These are phyloP conservation scores for Netelia melanura DNA, from an alignment of 2,888 invertebrate species.

Conservation along the genomic window DNA sequence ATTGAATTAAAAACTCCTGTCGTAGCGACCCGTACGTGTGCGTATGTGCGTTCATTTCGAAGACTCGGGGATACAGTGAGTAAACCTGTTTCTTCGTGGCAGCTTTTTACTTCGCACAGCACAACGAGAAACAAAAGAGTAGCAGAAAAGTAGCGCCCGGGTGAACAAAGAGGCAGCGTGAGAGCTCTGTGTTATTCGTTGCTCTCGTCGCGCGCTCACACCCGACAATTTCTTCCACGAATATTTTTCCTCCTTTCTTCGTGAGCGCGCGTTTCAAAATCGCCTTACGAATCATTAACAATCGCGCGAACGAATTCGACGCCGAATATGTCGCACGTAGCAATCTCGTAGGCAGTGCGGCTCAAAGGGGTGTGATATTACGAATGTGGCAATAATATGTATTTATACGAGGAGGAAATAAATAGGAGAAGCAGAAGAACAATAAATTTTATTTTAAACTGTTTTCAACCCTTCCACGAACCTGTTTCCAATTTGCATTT, in stretches of 20 bases:
- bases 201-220: constrained; percentile 22
- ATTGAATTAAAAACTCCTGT: constrained; percentile 66
- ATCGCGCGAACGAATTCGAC: constrained; percentile 25
- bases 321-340: not conserved
- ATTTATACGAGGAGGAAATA: not conserved
- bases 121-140: constrained; percentile 63
- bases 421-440: constrained; percentile 43
- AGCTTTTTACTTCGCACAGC: constrained; percentile 43
- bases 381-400: not conserved
- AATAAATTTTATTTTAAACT: constrained; percentile 25
- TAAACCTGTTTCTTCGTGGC: constrained; percentile 62
- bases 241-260: constrained; percentile 33
- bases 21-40: constrained; percentile 1
- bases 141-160: constrained; percentile 59
- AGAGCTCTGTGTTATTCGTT: constrained; percentile 48
- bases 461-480: constrained; percentile 21
- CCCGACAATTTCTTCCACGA: constrained; percentile 36
- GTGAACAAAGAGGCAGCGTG: constrained; percentile 66
- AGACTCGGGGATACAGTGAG: constrained; percentile 35
- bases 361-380: not conserved
- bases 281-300: constrained; percentile 21
- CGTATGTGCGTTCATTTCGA: not conserved
- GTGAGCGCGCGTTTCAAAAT: constrained; percentile 28
- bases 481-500: constrained; percentile 39
- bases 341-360: constrained; percentile 26